phyloP scores from a whole-genome alignment of 2,113 vertebrate species.

The Cygnus atratus region DNA sequence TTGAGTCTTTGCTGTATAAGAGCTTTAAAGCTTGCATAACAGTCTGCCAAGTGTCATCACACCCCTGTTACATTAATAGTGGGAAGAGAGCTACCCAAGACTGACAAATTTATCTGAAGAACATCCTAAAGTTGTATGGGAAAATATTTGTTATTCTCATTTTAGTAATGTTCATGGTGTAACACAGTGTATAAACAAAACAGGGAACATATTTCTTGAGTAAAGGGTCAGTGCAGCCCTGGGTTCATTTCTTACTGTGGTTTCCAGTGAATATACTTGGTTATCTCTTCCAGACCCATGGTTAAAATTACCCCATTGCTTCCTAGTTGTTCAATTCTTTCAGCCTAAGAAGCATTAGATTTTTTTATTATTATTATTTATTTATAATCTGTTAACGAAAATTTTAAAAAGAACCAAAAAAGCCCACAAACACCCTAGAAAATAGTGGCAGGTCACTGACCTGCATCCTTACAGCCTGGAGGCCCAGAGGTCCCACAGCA shows the following conservation, averaged over 20 bases:
- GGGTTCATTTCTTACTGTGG: not conserved
- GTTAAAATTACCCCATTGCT: not conserved
- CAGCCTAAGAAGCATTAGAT: not conserved
- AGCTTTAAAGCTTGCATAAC: not conserved
- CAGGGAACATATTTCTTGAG: rapidly evolving
- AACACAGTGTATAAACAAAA: rapidly evolving
- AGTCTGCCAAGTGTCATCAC: not conserved
- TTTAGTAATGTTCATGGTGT: not conserved
- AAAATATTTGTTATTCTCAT: not conserved
- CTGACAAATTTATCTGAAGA: not conserved
- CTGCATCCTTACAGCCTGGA: not conserved
- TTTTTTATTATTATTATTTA: not conserved
- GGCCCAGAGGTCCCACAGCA: rapidly evolving
- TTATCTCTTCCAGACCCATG: not conserved
- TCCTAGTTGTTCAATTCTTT: not conserved
- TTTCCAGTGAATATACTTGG: rapidly evolving
- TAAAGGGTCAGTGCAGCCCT: rapidly evolving
- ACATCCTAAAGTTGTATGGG: not conserved
- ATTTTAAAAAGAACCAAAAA: not conserved
- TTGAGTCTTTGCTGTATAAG: not conserved
- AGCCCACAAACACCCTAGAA: not conserved
- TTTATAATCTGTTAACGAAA: not conserved
- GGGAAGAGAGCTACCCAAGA: not conserved
- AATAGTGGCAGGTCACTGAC: not conserved
- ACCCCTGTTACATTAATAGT: not conserved